Base-by-base conservation (phyloP, 2,888 invertebrate species). In the Camptogramma bilineatum region DNA sequence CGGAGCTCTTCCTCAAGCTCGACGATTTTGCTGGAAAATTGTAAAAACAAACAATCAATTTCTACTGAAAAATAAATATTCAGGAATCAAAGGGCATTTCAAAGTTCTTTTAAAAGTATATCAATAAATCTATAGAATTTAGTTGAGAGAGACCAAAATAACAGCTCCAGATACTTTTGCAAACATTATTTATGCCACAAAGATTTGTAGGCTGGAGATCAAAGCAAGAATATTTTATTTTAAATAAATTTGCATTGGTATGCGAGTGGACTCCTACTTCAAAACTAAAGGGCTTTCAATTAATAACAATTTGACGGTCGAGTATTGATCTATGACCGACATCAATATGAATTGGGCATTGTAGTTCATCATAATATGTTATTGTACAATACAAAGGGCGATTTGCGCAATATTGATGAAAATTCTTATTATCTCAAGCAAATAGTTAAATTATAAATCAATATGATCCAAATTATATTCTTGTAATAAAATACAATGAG, bases 1-100 rank as follows among this genome's bases (percentile, higher is more conserved):
- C 99, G 98, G 93, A 99, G 96, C 94, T 99, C 99, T 93, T 99
- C 99, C 94, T 99, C 99, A 95, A 99, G 97, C 95, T 99, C 99
- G 93, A 99, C 98, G 95, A 99, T 99, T 97, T 99, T 99, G 94
- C 98, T 98, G 95, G 60, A 89, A 88, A 81, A 78, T 70, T 72
- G 65, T 24, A 69, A 79, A n/a, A 77, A 74, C 62, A 63, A 66
- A 64, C 78, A 82, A 85, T 90, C 83, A 91, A 90, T 78, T 86
- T 82, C 77, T 76, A 84, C 86, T 82, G 82, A 72, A 78, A 58
- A 61, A 3, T 39, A 10, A 34, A 34, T 34, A 34, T 34, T 34
- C 34, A 34, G 0, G 13, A 4, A 13, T 13, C 13, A 13, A 13
- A 39, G 13, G 4, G 10, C 0, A 13, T 13, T 13, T 3, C 13